Evolutionary conservation across 53 echinoderm and acorn worm genomes (phyloP), one percentile per base, ranked within the genome.

Genomic region (Echinarachnius parma): DNA sequence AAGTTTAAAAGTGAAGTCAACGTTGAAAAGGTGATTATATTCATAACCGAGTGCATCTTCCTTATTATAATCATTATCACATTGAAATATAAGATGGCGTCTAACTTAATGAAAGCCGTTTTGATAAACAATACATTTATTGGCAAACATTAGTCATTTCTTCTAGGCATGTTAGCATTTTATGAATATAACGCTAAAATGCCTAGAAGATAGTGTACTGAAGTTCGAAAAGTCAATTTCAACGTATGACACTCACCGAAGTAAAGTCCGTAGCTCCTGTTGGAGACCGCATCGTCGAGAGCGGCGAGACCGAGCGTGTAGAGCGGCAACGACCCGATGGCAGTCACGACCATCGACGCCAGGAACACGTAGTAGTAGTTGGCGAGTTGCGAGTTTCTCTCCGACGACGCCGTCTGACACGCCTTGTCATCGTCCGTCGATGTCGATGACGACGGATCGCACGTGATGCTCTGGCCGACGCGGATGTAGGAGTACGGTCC

Each of bases 231-330:
- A n/a, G n/a, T 53, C 16, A 2, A 19, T 14, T 56, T 5, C 50
- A 5, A 19, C 20, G 5, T 20, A 28, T 14, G 21, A 21, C 16
- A 53, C 72, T 57, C 48, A 82, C 87, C 92, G 0, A 92, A 28
- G 57, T 92, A 92, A 0, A 92, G 11, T 8, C 87, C 84, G 5
- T 88, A 74, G 28, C 78, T 64, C n/a, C 67, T 58, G 0, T 68
- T 64, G 19, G 71, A 64, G 4, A 92, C 92, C 30, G 81, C 84
- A 56, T 92, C 92, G 56, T 92, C 92, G 21, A 92, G 16, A 33
- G 84, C 60, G 2, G 88, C 34, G 20, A 81, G 48, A 5, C 92
- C 92, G 1, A 88, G 70, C 0, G 87, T 84, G 52, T 92, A 92
- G 8, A 84, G 14, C 2, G 88, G 88, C 1, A 78, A 34, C 0